Evolutionary conservation across 2,888 invertebrate species (phyloP).

Genomic region (Nomada flava): DNA sequence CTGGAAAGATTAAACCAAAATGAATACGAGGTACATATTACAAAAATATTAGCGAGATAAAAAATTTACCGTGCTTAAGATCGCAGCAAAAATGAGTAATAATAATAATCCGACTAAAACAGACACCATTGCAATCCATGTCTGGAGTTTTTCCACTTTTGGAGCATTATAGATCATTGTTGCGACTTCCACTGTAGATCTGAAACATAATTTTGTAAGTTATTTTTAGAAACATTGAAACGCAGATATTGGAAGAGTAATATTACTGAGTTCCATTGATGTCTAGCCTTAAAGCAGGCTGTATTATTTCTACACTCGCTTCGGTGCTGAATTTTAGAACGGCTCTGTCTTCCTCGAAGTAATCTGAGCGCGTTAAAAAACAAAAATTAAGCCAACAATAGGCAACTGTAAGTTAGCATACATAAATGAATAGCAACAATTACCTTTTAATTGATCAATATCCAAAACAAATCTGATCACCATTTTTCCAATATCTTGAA

Average conservation of each 20-base stretch:
- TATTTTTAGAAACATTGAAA: not conserved
- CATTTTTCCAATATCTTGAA: constrained; percentile 69
- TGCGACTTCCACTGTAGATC: constrained; percentile 55
- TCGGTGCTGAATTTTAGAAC: constrained; percentile 65
- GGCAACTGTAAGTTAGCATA: not conserved
- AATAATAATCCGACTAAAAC: constrained; percentile 70
- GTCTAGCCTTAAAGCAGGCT: constrained; percentile 54
- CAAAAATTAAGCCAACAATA: too few species aligned
- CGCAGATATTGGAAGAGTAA: not conserved
- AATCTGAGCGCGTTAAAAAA: constrained; percentile 28
- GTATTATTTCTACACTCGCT: constrained; percentile 64
- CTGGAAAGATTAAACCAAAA: constrained; percentile 34
- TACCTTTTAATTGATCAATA: constrained; percentile 63
- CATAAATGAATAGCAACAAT: not conserved
- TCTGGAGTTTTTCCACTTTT: constrained; percentile 55
- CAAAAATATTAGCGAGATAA: not conserved
- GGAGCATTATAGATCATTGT: constrained; percentile 69
- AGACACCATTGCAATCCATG: constrained; percentile 74
- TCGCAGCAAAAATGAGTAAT: constrained; percentile 54
- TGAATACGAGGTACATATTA: constrained; percentile 1
- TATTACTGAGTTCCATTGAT: constrained; percentile 57
- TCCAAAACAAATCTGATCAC: constrained; percentile 66
- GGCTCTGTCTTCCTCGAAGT: constrained; percentile 37
- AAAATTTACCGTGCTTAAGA: constrained; percentile 64
- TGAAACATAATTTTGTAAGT: constrained; percentile 40